Conservation (phyloP, 1,140 invertebrate genomes). For the Drosophila kohkoa region DNA sequence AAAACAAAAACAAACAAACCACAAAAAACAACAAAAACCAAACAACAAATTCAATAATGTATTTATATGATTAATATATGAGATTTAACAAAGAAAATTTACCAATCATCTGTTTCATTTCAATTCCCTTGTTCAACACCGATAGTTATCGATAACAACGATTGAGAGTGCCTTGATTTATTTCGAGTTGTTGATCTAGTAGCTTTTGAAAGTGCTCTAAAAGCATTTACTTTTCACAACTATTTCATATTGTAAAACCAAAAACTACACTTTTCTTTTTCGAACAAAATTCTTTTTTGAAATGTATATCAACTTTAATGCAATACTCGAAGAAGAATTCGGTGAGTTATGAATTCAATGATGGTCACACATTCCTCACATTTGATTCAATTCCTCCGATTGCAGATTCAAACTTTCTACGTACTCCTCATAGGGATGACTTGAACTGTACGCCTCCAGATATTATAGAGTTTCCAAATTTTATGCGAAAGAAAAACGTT, state of each 20-base stretch:
- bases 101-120: not conserved
- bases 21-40: conserved; percentile 20
- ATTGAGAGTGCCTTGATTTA: not conserved
- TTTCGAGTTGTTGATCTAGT: not conserved
- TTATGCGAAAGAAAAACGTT: conserved; percentile 89
- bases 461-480: conserved; percentile 89
- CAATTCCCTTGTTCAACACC: not conserved
- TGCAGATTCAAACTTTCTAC: conserved; percentile 5
- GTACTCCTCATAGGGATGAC: not conserved
- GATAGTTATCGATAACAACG: not conserved
- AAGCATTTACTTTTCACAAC: not conserved
- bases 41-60: conserved; percentile 78
- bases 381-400: not conserved
- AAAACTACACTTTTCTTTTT: too few species aligned
- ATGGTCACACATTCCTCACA: too few species aligned
- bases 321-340: not conserved
- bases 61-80: conserved; percentile 82
- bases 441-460: conserved; percentile 8
- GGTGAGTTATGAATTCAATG: not conserved
- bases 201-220: not conserved
- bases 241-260: too few species aligned
- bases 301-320: conserved; percentile 2
- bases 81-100: conserved; percentile 70
- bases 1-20: conserved; percentile 12
- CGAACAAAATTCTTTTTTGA: not conserved